Base-by-base conservation (phyloP, 2,113 vertebrate species). In the Pan paniscus region DNA sequence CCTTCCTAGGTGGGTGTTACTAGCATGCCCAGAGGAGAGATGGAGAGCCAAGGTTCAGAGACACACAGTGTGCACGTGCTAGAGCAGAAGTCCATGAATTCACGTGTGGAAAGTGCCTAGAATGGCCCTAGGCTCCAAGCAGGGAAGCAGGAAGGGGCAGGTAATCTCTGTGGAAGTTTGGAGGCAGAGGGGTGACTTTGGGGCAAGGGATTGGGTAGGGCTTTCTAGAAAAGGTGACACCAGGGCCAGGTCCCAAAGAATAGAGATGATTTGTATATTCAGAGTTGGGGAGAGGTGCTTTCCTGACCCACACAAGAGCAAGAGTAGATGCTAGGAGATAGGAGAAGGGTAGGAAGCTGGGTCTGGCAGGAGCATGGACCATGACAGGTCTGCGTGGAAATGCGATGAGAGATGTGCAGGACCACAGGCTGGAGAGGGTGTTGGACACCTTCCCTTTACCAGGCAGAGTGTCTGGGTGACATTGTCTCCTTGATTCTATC, bases 401-500 rank as follows among this genome's bases (percentile, higher is more conserved):
- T 6, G 7, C n/a, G 82, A 67, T 6, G 35, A 67, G n/a, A 52
- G 78, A 67, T 35, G 46, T 4, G 23, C 1, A 1, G 40, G 75
- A 3, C 27, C 40, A 27, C 0, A 1, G 23, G n/a, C 89, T 43
- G 27, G 3, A 11, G 50, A 18, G 38, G 27, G 38, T 6, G 1
- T 1, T 22, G n/a, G 76, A 52, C 78, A 55, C 11, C 27, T 14
- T 23, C 81, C 57, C 40, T 32, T 43, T 6, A 32, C 32, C 1
- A n/a, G 84, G 68, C 57, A 23, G 55, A 68, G 87, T 8, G 7
- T 8, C 46, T 64, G 27, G 55, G 93, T 6, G 68, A 22, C 2
- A 2, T 2, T 0, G 0, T 48, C 78, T 35, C 7, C 0, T 40
- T 25, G 7, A 18, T 18, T n/a, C 6, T 0, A 52, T 16, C 64